Evolutionary conservation across 2,888 invertebrate genomes (phyloP), one percentile per base, ranked within the genome.

Genomic region (Beris chalybata): DNA sequence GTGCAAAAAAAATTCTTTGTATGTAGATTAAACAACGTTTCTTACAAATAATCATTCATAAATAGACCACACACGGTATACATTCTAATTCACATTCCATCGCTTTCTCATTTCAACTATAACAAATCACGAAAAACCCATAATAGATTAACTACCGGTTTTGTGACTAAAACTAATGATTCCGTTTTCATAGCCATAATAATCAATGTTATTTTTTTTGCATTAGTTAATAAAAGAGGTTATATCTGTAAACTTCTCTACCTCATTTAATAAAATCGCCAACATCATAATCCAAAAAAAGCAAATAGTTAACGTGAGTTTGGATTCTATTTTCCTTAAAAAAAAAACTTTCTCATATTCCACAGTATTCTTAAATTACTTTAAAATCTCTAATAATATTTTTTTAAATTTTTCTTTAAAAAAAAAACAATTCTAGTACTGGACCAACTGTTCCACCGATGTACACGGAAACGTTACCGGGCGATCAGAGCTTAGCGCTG

Each of bases 391-490:
- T 48, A 59, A 59, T 59, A 45, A 52, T 52, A 13, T 52, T 32
- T 56, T 61, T 12, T 61, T 50, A 3, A 32, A 12, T 61, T 12
- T 61, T 38, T 38, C 38, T 50, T 61, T 52, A 31, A 13, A 31
- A 52, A n/a, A 48, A 15, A 13, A 48, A 4, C 12, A 47, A 31
- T 68, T 57, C 47, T 75, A 84, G 84, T 2, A 72, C 79, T 32
- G 84, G 84, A 56, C 65, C 59, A 54, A 80, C 82, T 5, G 74
- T 83, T 71, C 85, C 88, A 9, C 82, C 85, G 70, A 87, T 89
- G 82, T 89, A 88, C 79, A 88, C 89, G 65, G 89, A 89, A 75
- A 81, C 84, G 68, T 81, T 86, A 78, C 83, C 85, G 64, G 85
- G 85, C 48, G 88, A 87, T 75, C 82, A 83, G 65, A 86, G 86